phyloP scores from a whole-genome alignment of 2,888 invertebrate genomes.

The Rhagium mordax region DNA sequence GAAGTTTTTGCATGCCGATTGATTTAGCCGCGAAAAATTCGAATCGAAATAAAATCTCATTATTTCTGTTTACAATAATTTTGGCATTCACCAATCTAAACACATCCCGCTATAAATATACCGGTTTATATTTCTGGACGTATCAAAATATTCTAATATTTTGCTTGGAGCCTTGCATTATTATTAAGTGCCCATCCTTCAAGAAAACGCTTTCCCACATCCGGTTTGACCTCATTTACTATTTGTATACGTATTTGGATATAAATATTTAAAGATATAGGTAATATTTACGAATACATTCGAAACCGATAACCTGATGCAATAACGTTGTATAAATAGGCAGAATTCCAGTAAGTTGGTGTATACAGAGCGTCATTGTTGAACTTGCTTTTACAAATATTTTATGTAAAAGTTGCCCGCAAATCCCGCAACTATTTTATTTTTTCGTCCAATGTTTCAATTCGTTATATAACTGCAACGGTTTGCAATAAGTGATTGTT shows the following conservation, averaged over 20 bases:
- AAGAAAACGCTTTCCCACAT: constrained; percentile 36
- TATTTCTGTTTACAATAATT: constrained; percentile 37
- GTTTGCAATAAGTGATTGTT: too few relatives aligned
- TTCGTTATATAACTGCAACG: too few relatives aligned
- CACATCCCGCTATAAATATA: constrained; percentile 49
- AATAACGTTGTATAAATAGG: neutral
- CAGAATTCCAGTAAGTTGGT: too few relatives aligned
- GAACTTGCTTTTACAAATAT: too few relatives aligned
- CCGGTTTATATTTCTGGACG: constrained; percentile 46
- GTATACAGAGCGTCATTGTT: too few relatives aligned
- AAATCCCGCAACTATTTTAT: too few relatives aligned
- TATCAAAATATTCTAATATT: constrained; percentile 51
- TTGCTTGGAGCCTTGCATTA: constrained; percentile 45
- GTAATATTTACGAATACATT: neutral
- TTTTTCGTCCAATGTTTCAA: too few relatives aligned
- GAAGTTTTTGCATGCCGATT: neutral
- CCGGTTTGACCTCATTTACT: constrained; percentile 33
- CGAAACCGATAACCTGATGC: neutral
- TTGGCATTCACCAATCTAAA: constrained; percentile 48
- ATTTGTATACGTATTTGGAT: constrained; percentile 13
- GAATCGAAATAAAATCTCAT: constrained; percentile 7
- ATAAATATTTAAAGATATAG: constrained; percentile 14
- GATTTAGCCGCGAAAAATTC: neutral
- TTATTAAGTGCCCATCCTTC: constrained; percentile 42
- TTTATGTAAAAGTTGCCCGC: too few relatives aligned